These are phyloP conservation scores for Mycalesis mineus DNA, from an alignment of 2,888 invertebrate species.

Conservation along the genomic window DNA sequence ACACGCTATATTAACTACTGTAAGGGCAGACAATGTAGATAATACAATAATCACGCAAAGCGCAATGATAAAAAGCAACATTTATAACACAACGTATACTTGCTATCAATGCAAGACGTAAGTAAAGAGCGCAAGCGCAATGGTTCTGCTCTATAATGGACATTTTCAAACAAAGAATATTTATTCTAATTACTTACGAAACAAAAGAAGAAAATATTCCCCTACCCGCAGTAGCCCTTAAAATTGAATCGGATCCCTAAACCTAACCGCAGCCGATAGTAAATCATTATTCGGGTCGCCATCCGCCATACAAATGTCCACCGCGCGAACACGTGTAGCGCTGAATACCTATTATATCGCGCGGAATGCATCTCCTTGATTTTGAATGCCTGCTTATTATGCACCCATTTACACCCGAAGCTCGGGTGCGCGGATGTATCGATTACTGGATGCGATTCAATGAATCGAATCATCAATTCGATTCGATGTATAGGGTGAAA, in stretches of 20 bases:
- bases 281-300: constrained; percentile 73
- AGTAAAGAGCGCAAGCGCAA: too few relatives aligned
- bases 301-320: constrained; percentile 74
- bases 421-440: constrained; percentile 25
- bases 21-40: too few relatives aligned
- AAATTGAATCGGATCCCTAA: constrained; percentile 1
- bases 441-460: constrained; percentile 16
- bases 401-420: constrained; percentile 75
- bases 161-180: neutral
- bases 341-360: constrained; percentile 69
- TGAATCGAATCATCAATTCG: neutral
- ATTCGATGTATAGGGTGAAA: too few relatives aligned
- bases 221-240: neutral
- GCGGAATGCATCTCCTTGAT: constrained; percentile 69
- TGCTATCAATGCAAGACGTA: too few relatives aligned
- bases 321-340: constrained; percentile 66
- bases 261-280: constrained; percentile 35
- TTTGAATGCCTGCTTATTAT: constrained; percentile 77
- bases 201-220: neutral
- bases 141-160: too few relatives aligned
- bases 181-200: neutral
- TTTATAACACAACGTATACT: too few relatives aligned
- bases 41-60: too few relatives aligned
- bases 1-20: too few relatives aligned
- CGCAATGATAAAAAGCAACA: too few relatives aligned